A percentile compares a stretch with the other conserved stretches of the same genome.
Evolutionary conservation across 1,140 invertebrate genomes (phyloP).

Genomic region (Cyphomyrmex costatus): DNA sequence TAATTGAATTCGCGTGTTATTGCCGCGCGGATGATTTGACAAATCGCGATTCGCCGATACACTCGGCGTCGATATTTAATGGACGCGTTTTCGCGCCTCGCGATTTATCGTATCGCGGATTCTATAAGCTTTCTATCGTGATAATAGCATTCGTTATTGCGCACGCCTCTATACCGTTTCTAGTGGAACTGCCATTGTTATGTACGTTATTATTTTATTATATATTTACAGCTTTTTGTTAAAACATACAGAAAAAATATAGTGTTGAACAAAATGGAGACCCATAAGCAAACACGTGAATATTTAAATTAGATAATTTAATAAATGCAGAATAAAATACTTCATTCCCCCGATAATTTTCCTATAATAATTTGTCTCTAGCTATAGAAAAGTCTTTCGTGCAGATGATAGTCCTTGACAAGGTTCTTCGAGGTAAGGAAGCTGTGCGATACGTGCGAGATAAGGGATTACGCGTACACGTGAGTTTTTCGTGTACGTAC

Average conservation of each 20-base stretch:
- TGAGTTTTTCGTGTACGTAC: slow-evolving; percentile 35
- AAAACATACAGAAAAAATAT: neutral
- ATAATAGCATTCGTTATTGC: slow-evolving; percentile 50
- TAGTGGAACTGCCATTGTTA: slow-evolving; percentile 42
- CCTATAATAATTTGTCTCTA: neutral
- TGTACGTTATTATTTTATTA: slow-evolving; percentile 22
- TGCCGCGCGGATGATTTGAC: slow-evolving; percentile 50
- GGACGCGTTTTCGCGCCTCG: slow-evolving; percentile 9
- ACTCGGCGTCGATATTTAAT: slow-evolving; percentile 51
- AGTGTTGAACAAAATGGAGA: neutral
- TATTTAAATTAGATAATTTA: slow-evolving; percentile 6
- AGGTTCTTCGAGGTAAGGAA: slow-evolving; percentile 27
- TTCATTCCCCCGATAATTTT: slow-evolving; percentile 1
- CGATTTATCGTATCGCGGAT: slow-evolving; percentile 44
- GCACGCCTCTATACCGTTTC: slow-evolving; percentile 9
- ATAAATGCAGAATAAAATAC: slow-evolving; percentile 4
- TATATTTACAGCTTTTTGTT: neutral
- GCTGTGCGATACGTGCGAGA: neutral
- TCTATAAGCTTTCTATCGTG: slow-evolving; percentile 40
- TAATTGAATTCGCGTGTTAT: slow-evolving; percentile 67
- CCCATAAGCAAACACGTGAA: neutral
- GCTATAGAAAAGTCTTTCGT: neutral
- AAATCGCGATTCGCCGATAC: slow-evolving; percentile 66
- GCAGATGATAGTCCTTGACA: slow-evolving; percentile 15
- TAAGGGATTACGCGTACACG: neutral